Evolutionary conservation across 2,797 vertebrate species (phyloP).

Genomic region (Paramormyrops hopkinsi): DNA sequence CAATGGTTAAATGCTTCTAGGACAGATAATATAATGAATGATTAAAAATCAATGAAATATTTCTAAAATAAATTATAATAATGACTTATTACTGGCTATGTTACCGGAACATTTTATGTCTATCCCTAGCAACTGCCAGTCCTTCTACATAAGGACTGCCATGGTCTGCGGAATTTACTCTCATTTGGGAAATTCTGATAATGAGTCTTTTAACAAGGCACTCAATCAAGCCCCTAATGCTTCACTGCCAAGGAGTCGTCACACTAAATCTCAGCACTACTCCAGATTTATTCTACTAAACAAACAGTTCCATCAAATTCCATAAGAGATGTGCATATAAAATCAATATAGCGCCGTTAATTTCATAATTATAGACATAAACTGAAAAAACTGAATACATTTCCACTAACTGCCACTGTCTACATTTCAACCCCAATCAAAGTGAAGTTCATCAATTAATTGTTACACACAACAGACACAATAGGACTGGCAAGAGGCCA

Average conservation of each 20-base stretch:
- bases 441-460: background rate
- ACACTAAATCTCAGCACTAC: background rate
- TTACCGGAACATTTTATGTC: background rate
- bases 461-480: background rate
- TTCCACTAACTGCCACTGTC: background rate
- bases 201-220: background rate
- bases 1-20: background rate
- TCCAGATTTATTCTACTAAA: background rate
- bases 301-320: background rate
- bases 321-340: background rate
- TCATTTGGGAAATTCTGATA: background rate
- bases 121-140: background rate
- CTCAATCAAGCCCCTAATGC: background rate
- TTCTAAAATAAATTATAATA: background rate
- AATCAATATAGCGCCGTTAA: background rate
- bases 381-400: background rate
- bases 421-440: background rate
- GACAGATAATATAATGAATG: background rate
- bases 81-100: background rate
- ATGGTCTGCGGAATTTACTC: background rate
- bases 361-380: background rate
- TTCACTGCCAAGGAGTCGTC: background rate
- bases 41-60: background rate
- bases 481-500: background rate
- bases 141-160: background rate